These are phyloP conservation scores for Cephus sareptanus DNA, from an alignment of 2,888 invertebrate genomes.

Conservation along the genomic window DNA sequence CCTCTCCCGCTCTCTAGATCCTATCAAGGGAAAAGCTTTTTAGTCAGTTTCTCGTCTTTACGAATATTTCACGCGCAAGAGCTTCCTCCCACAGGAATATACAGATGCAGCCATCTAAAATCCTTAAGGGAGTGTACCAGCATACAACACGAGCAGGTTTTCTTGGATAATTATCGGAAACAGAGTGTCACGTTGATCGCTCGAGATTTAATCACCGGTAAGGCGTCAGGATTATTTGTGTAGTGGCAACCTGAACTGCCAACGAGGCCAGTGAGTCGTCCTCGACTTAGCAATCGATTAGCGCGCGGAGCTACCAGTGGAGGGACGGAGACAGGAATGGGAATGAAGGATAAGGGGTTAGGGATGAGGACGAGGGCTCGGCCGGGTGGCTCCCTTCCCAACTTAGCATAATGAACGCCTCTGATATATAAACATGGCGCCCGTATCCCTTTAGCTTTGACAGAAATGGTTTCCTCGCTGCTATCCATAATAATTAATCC, in stretches of 20 bases:
- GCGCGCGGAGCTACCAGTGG: constrained; percentile 15
- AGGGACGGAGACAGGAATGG: neutral
- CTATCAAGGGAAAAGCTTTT: no score
- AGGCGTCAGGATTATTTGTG: constrained; percentile 2
- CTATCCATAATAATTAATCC: neutral
- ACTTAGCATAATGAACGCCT: constrained; percentile 38
- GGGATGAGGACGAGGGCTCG: neutral
- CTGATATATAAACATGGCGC: constrained; percentile 37
- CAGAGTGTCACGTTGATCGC: constrained; percentile 23
- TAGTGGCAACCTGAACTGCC: constrained; percentile 7
- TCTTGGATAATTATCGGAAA: neutral
- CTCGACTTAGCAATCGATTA: constrained; percentile 42
- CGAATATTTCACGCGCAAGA: neutral
- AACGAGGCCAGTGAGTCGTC: constrained; percentile 11
- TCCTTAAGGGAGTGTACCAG: neutral
- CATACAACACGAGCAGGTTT: neutral
- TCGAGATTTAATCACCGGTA: constrained; percentile 33
- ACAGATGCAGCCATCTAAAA: neutral
- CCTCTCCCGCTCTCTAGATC: no score
- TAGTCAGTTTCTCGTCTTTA: neutral
- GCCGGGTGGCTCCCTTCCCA: constrained; percentile 22
- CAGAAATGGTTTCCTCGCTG: constrained; percentile 2
- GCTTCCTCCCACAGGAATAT: neutral
- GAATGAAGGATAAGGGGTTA: neutral
- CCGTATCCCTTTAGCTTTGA: constrained; percentile 16